Base-by-base conservation (phyloP, 2,888 invertebrate species). In the Drepanosiphum platanoidis region DNA sequence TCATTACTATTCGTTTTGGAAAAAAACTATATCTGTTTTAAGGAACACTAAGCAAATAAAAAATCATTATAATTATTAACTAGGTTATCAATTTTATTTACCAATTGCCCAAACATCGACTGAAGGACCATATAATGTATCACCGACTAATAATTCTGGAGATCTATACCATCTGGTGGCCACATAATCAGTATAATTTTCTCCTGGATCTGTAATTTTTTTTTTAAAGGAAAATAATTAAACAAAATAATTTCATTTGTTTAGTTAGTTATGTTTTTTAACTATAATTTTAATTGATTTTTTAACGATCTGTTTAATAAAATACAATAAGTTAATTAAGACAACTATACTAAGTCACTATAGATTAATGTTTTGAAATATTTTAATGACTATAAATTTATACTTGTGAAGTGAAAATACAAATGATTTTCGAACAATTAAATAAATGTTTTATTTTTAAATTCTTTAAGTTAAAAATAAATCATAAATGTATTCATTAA, bases 31-130 rank as follows among this genome's bases (percentile, higher is more conserved):
- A n/a, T n/a, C n/a, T n/a, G n/a, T n/a, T n/a, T n/a, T n/a, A n/a
- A n/a, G n/a, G n/a, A n/a, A n/a, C n/a, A n/a, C n/a, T n/a, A n/a
- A n/a, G n/a, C n/a, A n/a, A n/a, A n/a, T n/a, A n/a, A n/a, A n/a
- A n/a, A n/a, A n/a, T n/a, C n/a, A n/a, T n/a, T n/a, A n/a, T n/a
- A n/a, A n/a, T n/a, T n/a, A n/a, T n/a, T n/a, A n/a, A n/a, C n/a
- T n/a, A n/a, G n/a, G n/a, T n/a, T n/a, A n/a, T 18, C 9, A 22
- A 36, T 34, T 34, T 22, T 27, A 36, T 27, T 91, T 90, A 93
- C 94, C 99, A 88, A 99, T 96, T 79, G 99, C 99, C 99, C 99
- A 99, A 7, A 99, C 96, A 90, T 99, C 99, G 0, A 99, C 97
- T 0, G 97, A 95, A 1, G 95, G 94, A 87, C 96, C 94, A 89